Evolutionary conservation across 2,797 vertebrate genomes (phyloP).

Genomic region (Rachycentron canadum): DNA sequence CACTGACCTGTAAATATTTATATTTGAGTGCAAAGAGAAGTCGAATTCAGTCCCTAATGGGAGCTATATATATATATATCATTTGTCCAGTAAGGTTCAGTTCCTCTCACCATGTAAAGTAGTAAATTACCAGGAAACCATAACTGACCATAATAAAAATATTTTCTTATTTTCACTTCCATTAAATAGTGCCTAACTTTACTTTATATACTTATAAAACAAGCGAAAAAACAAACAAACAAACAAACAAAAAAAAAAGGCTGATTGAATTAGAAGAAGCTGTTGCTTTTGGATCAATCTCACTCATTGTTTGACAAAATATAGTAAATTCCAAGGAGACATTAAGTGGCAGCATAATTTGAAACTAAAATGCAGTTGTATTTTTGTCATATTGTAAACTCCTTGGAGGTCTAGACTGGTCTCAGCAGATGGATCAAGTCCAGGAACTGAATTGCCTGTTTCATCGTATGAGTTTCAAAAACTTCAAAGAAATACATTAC

Average conservation of each 20-base stretch:
- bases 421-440: constrained; percentile 12
- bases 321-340: neutral
- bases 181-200: neutral
- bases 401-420: neutral
- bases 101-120: neutral
- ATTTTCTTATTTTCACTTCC: neutral
- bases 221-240: too few species aligned
- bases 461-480: constrained; percentile 21
- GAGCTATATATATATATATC: neutral
- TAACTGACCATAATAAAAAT: neutral
- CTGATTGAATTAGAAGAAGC: neutral
- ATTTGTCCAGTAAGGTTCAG: neutral
- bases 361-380: neutral
- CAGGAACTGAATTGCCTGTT: constrained; percentile 23
- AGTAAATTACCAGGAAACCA: neutral
- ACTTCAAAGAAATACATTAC: constrained; percentile 53
- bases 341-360: neutral
- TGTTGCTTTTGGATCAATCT: neutral
- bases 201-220: neutral
- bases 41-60: constrained; percentile 20
- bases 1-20: constrained; percentile 29
- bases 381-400: neutral
- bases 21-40: constrained; percentile 19
- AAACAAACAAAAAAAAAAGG: too few species aligned
- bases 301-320: neutral